These are phyloP conservation scores for Leuciscus idus DNA, from an alignment of 2,113 vertebrate genomes.

Conservation along the genomic window DNA sequence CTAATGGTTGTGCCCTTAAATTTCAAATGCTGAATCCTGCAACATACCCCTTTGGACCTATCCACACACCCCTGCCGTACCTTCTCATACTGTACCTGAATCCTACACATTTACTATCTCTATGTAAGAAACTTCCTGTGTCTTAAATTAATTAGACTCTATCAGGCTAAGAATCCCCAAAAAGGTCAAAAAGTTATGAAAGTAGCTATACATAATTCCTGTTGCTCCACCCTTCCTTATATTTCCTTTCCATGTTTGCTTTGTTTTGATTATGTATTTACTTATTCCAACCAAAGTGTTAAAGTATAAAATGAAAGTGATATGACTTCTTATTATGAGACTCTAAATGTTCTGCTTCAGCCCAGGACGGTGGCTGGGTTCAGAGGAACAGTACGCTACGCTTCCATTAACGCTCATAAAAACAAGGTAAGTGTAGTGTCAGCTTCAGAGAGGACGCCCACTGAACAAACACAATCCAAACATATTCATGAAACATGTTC, in stretches of 20 bases:
- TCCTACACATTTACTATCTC: neutral
- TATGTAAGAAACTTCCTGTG: neutral
- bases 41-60: neutral
- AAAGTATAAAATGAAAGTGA: neutral
- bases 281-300: neutral
- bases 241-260: neutral
- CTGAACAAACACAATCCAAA: neutral
- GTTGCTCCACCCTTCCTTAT: neutral
- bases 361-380: constrained; percentile 97
- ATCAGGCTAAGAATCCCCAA: neutral
- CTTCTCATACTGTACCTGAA: neutral
- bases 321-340: constrained; percentile 1
- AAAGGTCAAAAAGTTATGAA: neutral
- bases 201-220: neutral
- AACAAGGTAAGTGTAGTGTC: constrained; percentile 82
- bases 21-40: neutral
- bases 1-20: neutral
- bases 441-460: neutral
- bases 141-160: neutral
- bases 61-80: neutral
- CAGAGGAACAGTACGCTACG: constrained; percentile 95
- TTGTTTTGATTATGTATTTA: constrained; percentile 17
- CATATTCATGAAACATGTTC: too few species aligned
- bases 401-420: constrained; percentile 98
- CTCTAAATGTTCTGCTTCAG: constrained; percentile 69